A percentile compares a stretch with the other conserved stretches of the same genome.
phyloP scores from a whole-genome alignment of 1,140 invertebrate genomes.

The Mya arenaria region DNA sequence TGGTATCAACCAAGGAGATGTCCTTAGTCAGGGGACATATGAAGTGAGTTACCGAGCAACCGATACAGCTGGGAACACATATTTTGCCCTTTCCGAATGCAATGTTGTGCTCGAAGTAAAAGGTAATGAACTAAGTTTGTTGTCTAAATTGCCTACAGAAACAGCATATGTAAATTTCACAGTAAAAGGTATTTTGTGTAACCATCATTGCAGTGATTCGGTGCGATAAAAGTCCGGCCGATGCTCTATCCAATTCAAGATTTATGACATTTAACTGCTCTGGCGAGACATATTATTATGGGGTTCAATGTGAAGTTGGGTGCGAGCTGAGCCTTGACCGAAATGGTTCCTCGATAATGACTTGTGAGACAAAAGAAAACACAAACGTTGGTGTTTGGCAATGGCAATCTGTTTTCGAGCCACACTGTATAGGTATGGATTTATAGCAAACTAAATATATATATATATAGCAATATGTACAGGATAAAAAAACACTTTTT shows the following conservation, averaged over 20 bases:
- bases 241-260: neutral
- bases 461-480: neutral
- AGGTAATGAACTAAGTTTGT: neutral
- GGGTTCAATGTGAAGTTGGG: neutral
- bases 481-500: neutral
- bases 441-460: too few relatives aligned
- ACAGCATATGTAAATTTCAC: neutral
- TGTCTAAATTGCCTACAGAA: neutral
- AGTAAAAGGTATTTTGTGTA: neutral
- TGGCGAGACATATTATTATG: neutral
- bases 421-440: constrained; percentile 27
- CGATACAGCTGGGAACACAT: constrained; percentile 10
- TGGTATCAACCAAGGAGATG: neutral
- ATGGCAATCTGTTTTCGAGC: neutral
- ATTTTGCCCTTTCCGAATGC: neutral
- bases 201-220: neutral
- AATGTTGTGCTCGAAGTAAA: neutral
- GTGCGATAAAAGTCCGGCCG: neutral
- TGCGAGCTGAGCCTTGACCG: constrained; percentile 6
- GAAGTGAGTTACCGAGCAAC: constrained; percentile 7
- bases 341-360: constrained; percentile 3
- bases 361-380: constrained; percentile 19
- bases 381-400: constrained; percentile 8
- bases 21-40: neutral
- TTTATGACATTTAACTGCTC: constrained; percentile 5